Evolutionary conservation across 2,113 vertebrate genomes (phyloP), one percentile per base, ranked within the genome.

Genomic region (Furnarius figulus): DNA sequence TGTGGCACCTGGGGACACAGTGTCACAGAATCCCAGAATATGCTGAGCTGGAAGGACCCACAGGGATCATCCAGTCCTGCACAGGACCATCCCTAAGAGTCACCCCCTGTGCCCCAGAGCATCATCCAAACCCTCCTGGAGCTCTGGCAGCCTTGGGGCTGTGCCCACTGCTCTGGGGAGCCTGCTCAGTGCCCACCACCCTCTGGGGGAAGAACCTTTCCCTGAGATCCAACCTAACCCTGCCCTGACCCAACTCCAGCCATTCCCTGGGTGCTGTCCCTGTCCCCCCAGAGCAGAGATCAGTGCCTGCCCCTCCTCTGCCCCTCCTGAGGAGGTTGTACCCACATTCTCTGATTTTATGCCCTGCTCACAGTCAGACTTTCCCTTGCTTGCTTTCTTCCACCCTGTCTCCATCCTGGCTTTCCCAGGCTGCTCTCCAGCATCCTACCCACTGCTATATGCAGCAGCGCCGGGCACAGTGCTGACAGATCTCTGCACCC

Each of bases 401-500:
- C 31, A 62, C 49, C 55, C 58, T 49, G 71, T n/a, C n/a, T 50
- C 56, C 66, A 44, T 23, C 33, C 42, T 31, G 76, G 33, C 20
- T 80, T 59, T 82, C 47, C 23, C 13, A 4, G 49, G 47, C 47
- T 49, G 8, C 33, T 61, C 30, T 75, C 28, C 85, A 61, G 53
- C 33, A 1, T 85, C 82, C 90, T 23, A 15, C 30, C 27, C 50
- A 4, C 56, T 39, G 81, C 81, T 66, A 16, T 5, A 62, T 22
- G 40, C 72, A 77, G 40, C 42, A 12, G 30, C 71, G 66, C 66
- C 10, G 58, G 62, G 47, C 14, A 33, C 71, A 23, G 46, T 7
- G 59, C 62, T 91, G 91, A 71, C 70, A 82, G 56, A n/a, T 66
- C 80, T 37, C 93, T 91, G 91, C 71, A 49, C 81, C 74, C 87